Evolutionary conservation across 1,140 invertebrate species (phyloP), one percentile per base, ranked within the genome.

Genomic region (Melanaphis sacchari): DNA sequence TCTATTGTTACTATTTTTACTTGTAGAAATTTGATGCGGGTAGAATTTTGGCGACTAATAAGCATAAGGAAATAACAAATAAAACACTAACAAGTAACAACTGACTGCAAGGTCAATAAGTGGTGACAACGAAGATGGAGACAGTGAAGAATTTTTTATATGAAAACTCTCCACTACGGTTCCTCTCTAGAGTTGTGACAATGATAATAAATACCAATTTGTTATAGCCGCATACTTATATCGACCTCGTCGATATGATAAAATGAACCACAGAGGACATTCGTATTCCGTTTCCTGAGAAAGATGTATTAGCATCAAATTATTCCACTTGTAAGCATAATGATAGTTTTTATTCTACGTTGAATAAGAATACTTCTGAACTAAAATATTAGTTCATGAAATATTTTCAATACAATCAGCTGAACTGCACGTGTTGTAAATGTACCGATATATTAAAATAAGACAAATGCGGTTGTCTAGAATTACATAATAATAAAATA

Each of bases 221-320:
- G 49, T 87, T 87, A 46, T 87, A 43, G 85, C 49, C 41, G 85
- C 43, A 9, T 46, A n/a, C 26, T 41, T 84, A 84, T 84, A 87
- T 46, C 85, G 85, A 87, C 85, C 85, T 87, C 85, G 85, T 76
- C 31, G 24, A 87, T 46, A n/a, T 59, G 90, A 38, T 26, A 26
- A 76, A 90, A 49, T 36, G 90, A 91, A 91, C 90, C 76, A n/a
- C 90, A 82, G 43, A 91, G 90, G 76, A 91, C 76, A 38, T 82
- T 91, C 41, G 4, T n/a, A 59, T 91, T 91, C 54, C 54, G 90
- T 91, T 91, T 91, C 59, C 90, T 91, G 38, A 59, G 52, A 41
- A 31, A 40, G 38, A 90, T 90, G 36, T 18, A 85, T 85, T 41
- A 40, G 38, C 22, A 41, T 40, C 82, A 84, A n/a, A n/a, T n/a